phyloP scores from a whole-genome alignment of 2,797 vertebrate species.

The Peromyscus melanophrys region DNA sequence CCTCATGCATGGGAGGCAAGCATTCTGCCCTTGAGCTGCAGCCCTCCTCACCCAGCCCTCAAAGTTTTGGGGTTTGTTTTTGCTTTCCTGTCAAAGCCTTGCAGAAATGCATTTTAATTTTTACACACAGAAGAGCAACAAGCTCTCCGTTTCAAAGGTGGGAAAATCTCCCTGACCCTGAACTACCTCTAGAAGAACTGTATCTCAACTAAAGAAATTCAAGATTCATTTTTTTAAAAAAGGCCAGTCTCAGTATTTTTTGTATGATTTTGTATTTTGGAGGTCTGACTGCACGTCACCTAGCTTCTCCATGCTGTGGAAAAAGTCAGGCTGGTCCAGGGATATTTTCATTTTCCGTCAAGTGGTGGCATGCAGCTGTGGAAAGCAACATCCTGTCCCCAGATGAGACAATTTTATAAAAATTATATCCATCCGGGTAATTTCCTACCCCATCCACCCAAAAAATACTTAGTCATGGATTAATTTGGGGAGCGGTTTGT shows the following conservation, averaged over 20 bases:
- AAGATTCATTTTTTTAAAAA: not conserved
- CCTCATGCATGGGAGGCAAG: not conserved
- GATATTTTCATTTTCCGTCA: slow-evolving; percentile 75
- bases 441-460: not conserved
- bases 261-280: slow-evolving; percentile 20
- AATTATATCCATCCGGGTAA: slow-evolving; percentile 64
- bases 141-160: not conserved
- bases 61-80: no score
- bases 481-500: no score
- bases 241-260: not conserved
- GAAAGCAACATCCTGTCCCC: slow-evolving; percentile 68
- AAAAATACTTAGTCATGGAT: slow-evolving; percentile 13
- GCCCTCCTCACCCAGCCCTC: rapidly evolving
- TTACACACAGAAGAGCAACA: not conserved
- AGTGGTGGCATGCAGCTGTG: slow-evolving; percentile 73
- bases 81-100: not conserved
- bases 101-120: not conserved
- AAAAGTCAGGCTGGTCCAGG: slow-evolving; percentile 72
- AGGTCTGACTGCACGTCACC: slow-evolving; percentile 45
- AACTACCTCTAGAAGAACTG: not conserved
- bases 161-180: not conserved
- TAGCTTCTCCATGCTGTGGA: slow-evolving; percentile 56
- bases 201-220: not conserved
- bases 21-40: not conserved
- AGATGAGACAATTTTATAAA: slow-evolving; percentile 75